These are phyloP conservation scores for Sisor rabdophorus DNA, from an alignment of 2,113 vertebrate genomes.

Conservation along the genomic window DNA sequence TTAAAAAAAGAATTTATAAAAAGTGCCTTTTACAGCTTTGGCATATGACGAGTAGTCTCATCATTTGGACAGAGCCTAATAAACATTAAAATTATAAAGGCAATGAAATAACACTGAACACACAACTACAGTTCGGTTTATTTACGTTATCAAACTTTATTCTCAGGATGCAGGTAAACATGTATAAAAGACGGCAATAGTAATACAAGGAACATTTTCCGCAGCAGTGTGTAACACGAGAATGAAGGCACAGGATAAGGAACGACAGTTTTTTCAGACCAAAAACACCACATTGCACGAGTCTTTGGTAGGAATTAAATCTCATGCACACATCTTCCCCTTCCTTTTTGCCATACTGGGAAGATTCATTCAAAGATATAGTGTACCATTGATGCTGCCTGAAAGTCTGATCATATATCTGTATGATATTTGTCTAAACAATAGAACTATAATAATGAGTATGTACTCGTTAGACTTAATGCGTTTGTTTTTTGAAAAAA, in stretches of 20 bases:
- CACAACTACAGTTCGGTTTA: neutral
- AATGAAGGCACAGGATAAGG: neutral
- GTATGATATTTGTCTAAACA: neutral
- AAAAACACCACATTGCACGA: conserved; percentile 14
- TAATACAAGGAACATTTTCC: too few species aligned
- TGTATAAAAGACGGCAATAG: neutral
- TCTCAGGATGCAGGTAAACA: neutral
- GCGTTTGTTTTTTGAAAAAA: too few species aligned
- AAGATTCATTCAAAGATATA: neutral
- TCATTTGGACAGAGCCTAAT: too few species aligned
- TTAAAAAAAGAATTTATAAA: too few species aligned
- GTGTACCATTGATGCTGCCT: neutral
- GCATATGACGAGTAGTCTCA: too few species aligned
- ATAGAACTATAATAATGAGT: neutral
- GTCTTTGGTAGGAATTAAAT: conserved; percentile 7
- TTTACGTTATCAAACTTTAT: conserved; percentile 11
- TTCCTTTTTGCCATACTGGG: neutral
- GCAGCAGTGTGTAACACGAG: neutral
- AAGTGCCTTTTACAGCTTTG: too few species aligned
- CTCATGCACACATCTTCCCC: neutral
- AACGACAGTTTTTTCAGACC: neutral
- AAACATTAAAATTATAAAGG: neutral
- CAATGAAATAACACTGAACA: neutral
- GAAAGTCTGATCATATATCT: neutral
- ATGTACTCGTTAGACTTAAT: neutral